Evolutionary conservation across 2,797 vertebrate genomes (phyloP).

Genomic region (Ispidina picta): DNA sequence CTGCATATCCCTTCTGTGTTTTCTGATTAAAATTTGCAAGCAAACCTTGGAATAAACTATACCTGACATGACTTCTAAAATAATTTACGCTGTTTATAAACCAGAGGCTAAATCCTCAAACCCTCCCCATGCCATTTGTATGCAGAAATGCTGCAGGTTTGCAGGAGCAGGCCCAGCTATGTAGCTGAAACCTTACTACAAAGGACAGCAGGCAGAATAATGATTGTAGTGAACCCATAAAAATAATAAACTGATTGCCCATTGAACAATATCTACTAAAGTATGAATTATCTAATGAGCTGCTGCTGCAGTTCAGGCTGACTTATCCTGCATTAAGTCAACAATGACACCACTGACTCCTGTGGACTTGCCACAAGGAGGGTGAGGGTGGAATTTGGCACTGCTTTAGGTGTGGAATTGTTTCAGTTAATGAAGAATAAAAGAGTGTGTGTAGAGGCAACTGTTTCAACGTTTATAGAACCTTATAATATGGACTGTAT

Average conservation of each 20-base stretch:
- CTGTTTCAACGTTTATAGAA: not conserved
- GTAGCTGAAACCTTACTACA: constrained; percentile 49
- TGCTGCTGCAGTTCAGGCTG: not conserved
- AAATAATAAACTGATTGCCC: constrained; percentile 52
- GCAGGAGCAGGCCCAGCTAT: not conserved
- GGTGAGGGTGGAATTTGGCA: not conserved
- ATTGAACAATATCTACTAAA: constrained; percentile 28
- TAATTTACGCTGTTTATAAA: constrained; percentile 78
- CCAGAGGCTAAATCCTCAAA: constrained; percentile 44
- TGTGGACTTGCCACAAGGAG: not conserved
- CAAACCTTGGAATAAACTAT: constrained; percentile 80
- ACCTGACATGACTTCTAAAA: constrained; percentile 79
- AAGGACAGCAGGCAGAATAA: constrained; percentile 60
- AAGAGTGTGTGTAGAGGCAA: not conserved
- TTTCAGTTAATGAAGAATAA: not conserved
- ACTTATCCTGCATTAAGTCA: constrained; percentile 7
- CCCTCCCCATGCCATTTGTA: not conserved
- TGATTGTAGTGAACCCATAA: constrained; percentile 42
- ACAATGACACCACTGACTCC: not conserved
- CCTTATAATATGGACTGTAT: not conserved
- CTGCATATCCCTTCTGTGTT: constrained; percentile 78
- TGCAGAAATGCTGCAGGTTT: not conserved
- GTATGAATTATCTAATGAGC: constrained; percentile 49
- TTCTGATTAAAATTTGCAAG: constrained; percentile 84
- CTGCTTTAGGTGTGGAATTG: not conserved